A percentile compares a stretch with the other conserved stretches of the same genome.
Conservation (phyloP, 2,888 invertebrate genomes). For the Drosophila anomalata region DNA sequence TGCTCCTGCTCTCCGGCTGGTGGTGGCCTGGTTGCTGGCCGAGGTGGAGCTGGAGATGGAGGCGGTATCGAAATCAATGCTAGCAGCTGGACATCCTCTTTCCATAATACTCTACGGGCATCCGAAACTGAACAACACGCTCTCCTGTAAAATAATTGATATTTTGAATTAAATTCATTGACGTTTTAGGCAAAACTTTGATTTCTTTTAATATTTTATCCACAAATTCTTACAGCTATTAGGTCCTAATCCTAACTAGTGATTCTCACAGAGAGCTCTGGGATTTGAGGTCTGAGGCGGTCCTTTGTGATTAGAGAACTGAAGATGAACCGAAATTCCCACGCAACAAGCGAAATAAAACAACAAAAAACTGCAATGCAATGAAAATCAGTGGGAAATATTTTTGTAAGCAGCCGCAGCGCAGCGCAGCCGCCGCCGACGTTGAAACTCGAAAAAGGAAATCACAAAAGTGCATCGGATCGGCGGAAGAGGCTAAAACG, state of each 20-base stretch:
- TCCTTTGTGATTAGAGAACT: constrained; percentile 22
- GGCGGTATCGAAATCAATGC: constrained; percentile 64
- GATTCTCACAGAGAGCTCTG: background rate
- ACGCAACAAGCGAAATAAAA: constrained; percentile 47
- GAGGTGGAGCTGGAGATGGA: constrained; percentile 27
- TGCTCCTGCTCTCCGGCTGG: constrained; percentile 30
- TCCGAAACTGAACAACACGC: constrained; percentile 40
- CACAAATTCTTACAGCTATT: too few species aligned
- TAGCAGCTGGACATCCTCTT: constrained; percentile 80
- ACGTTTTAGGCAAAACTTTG: background rate
- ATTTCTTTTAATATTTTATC: background rate
- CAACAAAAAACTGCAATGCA: constrained; percentile 49
- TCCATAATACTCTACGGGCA: constrained; percentile 81
- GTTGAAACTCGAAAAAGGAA: constrained; percentile 74
- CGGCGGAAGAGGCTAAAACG: constrained; percentile 73
- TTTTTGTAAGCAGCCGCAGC: constrained; percentile 53
- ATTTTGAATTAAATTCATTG: background rate
- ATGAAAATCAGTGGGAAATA: constrained; percentile 74
- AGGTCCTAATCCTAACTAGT: too few species aligned
- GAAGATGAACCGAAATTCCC: constrained; percentile 43
- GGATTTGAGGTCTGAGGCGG: background rate
- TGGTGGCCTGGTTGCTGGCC: constrained; percentile 26
- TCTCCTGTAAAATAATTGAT: constrained; percentile 40
- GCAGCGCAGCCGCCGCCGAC: constrained; percentile 28
- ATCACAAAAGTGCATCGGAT: constrained; percentile 80